phyloP scores from a whole-genome alignment of 1,140 invertebrate species.

The Drosophila simulans region DNA sequence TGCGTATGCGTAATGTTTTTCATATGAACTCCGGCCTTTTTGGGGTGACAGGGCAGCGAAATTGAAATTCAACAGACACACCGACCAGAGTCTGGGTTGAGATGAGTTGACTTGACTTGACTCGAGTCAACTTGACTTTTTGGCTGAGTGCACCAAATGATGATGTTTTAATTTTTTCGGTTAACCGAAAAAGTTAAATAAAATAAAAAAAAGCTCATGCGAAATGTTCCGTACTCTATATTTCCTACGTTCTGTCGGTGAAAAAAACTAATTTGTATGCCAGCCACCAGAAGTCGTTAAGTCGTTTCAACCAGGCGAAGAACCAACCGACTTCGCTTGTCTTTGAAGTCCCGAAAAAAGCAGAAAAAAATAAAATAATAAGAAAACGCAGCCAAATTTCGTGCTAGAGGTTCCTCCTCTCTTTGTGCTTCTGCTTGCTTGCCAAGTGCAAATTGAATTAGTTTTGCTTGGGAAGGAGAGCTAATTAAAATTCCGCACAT shows the following conservation, averaged over 20 bases:
- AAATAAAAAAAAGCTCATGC: constrained; percentile 53
- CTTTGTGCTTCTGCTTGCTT: constrained; percentile 16
- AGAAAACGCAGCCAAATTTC: constrained; percentile 37
- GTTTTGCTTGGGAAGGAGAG: constrained; percentile 36
- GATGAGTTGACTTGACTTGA: constrained; percentile 29
- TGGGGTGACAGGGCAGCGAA: constrained; percentile 64
- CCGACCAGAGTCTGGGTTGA: constrained; percentile 38
- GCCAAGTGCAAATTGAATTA: constrained; percentile 67
- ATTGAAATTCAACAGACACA: constrained; percentile 78
- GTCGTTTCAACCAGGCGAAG: constrained; percentile 66
- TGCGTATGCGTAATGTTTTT: constrained; percentile 82
- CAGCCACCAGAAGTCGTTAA: constrained; percentile 64
- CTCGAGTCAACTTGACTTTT: constrained; percentile 65
- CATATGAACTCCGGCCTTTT: constrained; percentile 72
- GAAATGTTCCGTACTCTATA: constrained; percentile 53
- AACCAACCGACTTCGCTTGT: constrained; percentile 37
- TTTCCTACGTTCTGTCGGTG: constrained; percentile 39
- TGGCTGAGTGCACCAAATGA: constrained; percentile 78
- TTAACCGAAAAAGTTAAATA: constrained; percentile 63
- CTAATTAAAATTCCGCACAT: constrained; percentile 78
- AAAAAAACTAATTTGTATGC: constrained; percentile 77
- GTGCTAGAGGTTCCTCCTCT: constrained; percentile 10
- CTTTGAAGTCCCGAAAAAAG: constrained; percentile 60
- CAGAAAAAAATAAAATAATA: constrained; percentile 22
- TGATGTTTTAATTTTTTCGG: constrained; percentile 83